Evolutionary conservation across 2,888 invertebrate genomes (phyloP), one percentile per base, ranked within the genome.

Genomic region (Polia nebulosa): DNA sequence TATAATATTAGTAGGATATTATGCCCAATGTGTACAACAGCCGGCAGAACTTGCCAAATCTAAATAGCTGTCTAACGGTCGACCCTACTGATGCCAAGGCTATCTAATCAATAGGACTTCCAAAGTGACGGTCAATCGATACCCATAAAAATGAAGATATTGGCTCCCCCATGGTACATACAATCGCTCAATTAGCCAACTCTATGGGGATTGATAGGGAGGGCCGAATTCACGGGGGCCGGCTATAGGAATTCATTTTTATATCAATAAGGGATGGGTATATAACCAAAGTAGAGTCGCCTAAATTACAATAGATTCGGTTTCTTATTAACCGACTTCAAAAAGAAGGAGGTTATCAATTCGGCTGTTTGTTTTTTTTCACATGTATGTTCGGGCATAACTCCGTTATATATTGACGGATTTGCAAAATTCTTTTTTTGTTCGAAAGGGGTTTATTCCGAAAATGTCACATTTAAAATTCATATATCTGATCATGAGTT

Each of bases 131-230:
- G 49, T 62, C 83, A 85, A 87, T 84, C 84, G 85, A 87, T 82
- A 32, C 60, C 82, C 82, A 85, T 89, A 85, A 81, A 87, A 86
- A 87, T 86, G 81, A 86, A 89, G 88, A 87, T 83, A 84, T 74
- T 53, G 68, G 44, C 63, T 68, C 77, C 81, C 83, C 85, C 80
- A 63, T 58, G 69, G 53, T 71, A 60, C 55, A 67, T 68, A 78
- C 78, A 78, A 79, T 72, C 69, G 72, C 75, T 60, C 83, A 84
- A 82, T 81, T 81, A 85, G 80, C 70, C 55, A 57, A 56, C 63
- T 76, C 76, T 53, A 44, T 53, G 70, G 77, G 71, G 72, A 41
- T 59, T 29, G 11, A 20, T 53, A 58, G 34, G 81, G 62, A 68
- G 68, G 60, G 51, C 17, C 20, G 25, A 20, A 53, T 25, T 49